phyloP scores from a whole-genome alignment of 2,113 vertebrate species.

The Ictalurus furcatus region DNA sequence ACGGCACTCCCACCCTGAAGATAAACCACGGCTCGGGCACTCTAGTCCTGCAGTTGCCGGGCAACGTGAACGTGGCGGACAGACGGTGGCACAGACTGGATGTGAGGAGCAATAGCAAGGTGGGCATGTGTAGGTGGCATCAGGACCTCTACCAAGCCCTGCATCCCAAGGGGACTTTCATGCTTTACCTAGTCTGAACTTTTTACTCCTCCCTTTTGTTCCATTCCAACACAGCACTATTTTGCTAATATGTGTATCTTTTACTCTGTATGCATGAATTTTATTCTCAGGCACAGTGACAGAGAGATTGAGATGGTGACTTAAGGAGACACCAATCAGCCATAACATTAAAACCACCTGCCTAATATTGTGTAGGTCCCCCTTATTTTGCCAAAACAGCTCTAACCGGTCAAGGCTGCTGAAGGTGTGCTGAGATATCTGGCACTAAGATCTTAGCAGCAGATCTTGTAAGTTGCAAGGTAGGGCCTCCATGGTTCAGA shows the following conservation, averaged over 20 bases:
- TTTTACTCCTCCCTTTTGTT: not conserved
- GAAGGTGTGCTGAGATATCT: no score
- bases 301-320: not conserved
- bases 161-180: not conserved
- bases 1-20: slow-evolving; percentile 81
- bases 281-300: not conserved
- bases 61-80: slow-evolving; percentile 83
- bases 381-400: not conserved
- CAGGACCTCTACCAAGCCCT: slow-evolving; percentile 18
- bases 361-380: not conserved
- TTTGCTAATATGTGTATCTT: not conserved
- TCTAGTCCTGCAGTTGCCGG: slow-evolving; percentile 80
- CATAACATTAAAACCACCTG: not conserved
- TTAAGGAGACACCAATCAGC: not conserved
- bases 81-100: slow-evolving; percentile 86
- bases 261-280: no score
- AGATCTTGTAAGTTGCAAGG: no score
- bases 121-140: slow-evolving; percentile 58
- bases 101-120: slow-evolving; percentile 84
- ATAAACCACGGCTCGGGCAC: slow-evolving; percentile 82
- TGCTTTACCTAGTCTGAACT: not conserved
- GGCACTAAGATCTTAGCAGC: no score
- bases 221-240: not conserved
- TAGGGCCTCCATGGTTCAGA: no score
- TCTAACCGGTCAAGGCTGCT: no score